Percentiles rank a stretch among this genome's conserved stretches.
phyloP scores from a whole-genome alignment of 2,113 vertebrate genomes.

The Chaetodon trifascialis region DNA sequence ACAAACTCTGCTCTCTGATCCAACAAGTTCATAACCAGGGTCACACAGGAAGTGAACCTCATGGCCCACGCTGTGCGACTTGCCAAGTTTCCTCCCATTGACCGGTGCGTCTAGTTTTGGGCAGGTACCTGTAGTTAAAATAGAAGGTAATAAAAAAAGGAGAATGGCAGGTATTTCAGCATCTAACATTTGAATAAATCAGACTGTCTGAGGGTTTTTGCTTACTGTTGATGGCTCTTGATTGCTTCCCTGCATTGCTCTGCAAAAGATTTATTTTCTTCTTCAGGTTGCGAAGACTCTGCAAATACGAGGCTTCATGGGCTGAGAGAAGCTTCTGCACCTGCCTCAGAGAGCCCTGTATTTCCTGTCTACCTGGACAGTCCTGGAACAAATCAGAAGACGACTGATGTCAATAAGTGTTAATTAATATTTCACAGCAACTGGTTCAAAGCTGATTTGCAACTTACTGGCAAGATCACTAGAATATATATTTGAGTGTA shows the following conservation, averaged over 20 bases:
- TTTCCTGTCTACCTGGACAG: conserved; percentile 84
- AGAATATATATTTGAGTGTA: neutral
- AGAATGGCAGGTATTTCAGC: neutral
- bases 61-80: conserved; percentile 77
- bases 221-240: conserved; percentile 82
- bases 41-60: conserved; percentile 89
- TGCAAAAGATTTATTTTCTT: conserved; percentile 89
- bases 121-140: conserved; percentile 82
- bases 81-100: conserved; percentile 87
- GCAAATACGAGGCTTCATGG: conserved; percentile 87
- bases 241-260: conserved; percentile 64
- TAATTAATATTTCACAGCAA: neutral
- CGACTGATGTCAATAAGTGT: neutral
- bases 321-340: conserved; percentile 88
- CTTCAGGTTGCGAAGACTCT: conserved; percentile 80
- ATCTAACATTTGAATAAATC: neutral
- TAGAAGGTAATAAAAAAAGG: neutral
- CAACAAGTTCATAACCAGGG: conserved; percentile 83
- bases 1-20: conserved; percentile 86
- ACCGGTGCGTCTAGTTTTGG: conserved; percentile 75
- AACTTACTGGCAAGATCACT: neutral
- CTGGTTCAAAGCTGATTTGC: neutral
- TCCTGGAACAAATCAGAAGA: conserved; percentile 75
- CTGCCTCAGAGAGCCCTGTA: conserved; percentile 83
- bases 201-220: neutral